Base-by-base conservation (phyloP, 2,113 vertebrate genomes). In the Caranx melampygus region DNA sequence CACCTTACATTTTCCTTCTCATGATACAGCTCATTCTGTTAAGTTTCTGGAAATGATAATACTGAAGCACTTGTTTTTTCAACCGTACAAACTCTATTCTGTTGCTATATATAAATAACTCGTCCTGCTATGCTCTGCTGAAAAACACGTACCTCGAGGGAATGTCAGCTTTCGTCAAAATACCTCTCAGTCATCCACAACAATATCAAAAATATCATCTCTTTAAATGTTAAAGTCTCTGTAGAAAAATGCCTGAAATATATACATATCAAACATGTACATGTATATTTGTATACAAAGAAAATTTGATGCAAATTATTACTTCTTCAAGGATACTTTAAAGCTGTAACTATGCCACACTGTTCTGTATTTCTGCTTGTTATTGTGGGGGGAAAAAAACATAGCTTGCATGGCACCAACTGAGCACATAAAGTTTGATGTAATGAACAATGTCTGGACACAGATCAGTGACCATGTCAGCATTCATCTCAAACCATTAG, bases 161-260 rank as follows among this genome's bases (percentile, higher is more conserved):
- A 88, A 84, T 70, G 81, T 81, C 85, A 83, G 65, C 85, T 74
- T 82, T 90, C 65, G 40, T 88, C 69, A 84, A 91, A 92, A 87
- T 83, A 72, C 83, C 79, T 78, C 78, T 88, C 84, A 87, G 71
- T 83, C 87, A 79, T 86, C 90, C 83, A 80, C 86, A 89, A 91
- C 86, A 89, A 91, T 95, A 95, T 95, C 89, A 95, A 95, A 95
- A 95, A 95, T 95, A 95, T 92, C 84, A 82, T 94, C 76, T 93
- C 72, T 89, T 90, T 82, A 92, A 91, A 90, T 89, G 91, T 90
- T 87, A 93, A 94, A 93, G 92, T 93, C 87, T 94, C 88, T 92
- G 85, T 94, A 95, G 86, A 94, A 95, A 95, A 94, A 92, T 81
- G 86, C 68, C 87, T 83, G 87, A 93, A 93, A 92, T 94, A 92